These are phyloP conservation scores for Butorides virescens DNA, from an alignment of 2,113 vertebrate genomes.

Conservation along the genomic window DNA sequence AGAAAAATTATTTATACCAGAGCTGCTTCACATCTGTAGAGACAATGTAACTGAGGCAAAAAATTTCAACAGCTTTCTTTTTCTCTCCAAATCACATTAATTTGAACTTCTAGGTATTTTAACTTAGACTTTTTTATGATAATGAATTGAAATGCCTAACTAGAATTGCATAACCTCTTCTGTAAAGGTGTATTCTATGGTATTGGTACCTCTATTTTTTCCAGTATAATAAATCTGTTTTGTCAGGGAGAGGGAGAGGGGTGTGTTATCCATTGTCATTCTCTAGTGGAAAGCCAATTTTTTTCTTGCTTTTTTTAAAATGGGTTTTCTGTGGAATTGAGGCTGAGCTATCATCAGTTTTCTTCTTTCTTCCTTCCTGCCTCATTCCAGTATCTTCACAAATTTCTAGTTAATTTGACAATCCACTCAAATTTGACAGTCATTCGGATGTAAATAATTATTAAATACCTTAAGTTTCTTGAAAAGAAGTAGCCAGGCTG, in stretches of 20 bases:
- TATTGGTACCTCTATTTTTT: not conserved
- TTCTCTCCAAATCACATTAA: not conserved
- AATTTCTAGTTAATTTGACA: conserved; percentile 22
- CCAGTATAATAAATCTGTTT: not conserved
- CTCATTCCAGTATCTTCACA: not conserved
- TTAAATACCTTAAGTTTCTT: not conserved
- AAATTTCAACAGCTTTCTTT: not conserved
- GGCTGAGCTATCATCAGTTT: not conserved
- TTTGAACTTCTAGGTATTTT: not conserved
- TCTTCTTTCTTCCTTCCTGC: not conserved
- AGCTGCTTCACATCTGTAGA: not conserved
- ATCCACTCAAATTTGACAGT: not conserved
- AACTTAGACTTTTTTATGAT: not conserved
- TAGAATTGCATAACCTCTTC: not conserved
- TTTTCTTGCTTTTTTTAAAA: not conserved
- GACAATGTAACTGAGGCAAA: not conserved
- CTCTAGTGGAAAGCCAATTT: not conserved
- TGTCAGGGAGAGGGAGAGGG: not conserved
- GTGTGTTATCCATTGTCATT: not conserved
- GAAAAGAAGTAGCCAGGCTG: not conserved
- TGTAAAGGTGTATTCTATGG: not conserved
- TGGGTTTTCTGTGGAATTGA: not conserved
- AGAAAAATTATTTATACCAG: not conserved
- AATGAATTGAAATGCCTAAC: not conserved
- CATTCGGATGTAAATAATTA: not conserved